These are phyloP conservation scores for Stigmatopora nigra DNA, from an alignment of 2,113 vertebrate species.

Conservation along the genomic window DNA sequence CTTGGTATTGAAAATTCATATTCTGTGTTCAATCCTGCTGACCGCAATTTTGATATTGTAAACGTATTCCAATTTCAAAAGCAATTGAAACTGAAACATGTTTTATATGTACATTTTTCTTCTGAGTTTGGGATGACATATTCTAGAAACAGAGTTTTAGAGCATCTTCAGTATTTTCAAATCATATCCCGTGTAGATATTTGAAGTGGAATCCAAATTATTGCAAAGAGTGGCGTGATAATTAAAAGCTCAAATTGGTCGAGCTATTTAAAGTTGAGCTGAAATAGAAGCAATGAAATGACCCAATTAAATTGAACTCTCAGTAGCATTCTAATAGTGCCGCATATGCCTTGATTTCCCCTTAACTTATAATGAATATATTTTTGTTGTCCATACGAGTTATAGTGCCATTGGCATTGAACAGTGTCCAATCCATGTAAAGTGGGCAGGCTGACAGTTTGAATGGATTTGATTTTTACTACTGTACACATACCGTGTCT, in stretches of 20 bases:
- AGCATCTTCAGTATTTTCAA: neutral
- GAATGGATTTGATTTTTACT: no score
- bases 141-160: no score
- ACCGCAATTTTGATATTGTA: conserved; percentile 8
- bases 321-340: no score
- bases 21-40: neutral
- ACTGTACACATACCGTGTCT: no score
- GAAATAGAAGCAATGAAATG: no score
- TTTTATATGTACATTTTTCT: neutral
- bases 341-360: no score
- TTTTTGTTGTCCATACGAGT: no score
- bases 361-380: no score
- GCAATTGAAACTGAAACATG: conserved; percentile 21
- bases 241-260: neutral
- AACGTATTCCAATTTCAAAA: conserved; percentile 2
- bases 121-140: neutral
- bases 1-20: conserved; percentile 13
- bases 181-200: neutral
- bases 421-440: no score
- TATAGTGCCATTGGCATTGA: no score
- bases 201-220: neutral
- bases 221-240: neutral
- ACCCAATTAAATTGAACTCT: no score
- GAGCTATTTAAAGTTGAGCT: neutral
- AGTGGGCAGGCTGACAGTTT: no score